These are phyloP conservation scores for Augochlora pura DNA, from an alignment of 1,140 invertebrate genomes.

Conservation along the genomic window DNA sequence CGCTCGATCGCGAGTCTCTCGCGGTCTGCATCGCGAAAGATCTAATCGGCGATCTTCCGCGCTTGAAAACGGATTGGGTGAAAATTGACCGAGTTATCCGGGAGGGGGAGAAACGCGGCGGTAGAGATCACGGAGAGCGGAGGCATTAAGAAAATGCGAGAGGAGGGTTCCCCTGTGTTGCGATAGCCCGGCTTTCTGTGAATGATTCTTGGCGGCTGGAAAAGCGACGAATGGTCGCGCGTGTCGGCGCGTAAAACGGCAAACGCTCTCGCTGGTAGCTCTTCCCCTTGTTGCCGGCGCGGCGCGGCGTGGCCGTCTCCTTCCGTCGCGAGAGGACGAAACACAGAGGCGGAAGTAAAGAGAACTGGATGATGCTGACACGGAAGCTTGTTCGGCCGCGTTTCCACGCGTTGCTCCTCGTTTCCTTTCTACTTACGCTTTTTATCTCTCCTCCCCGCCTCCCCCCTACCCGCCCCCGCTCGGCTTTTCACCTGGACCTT, in stretches of 20 bases:
- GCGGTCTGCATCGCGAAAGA: background rate
- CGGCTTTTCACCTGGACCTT: background rate
- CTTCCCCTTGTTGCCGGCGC: conserved; percentile 13
- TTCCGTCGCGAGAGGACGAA: conserved; percentile 27
- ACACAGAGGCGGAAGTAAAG: conserved; percentile 45
- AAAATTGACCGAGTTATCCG: too few species aligned
- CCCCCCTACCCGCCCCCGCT: too few species aligned
- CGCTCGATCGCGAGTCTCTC: background rate
- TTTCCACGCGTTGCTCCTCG: conserved; percentile 48
- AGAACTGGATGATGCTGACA: conserved; percentile 54
- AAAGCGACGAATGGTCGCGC: background rate
- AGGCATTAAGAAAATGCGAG: too few species aligned
- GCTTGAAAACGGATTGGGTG: too few species aligned
- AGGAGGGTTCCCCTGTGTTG: too few species aligned
- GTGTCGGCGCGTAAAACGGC: conserved; percentile 31
- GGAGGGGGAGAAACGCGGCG: too few species aligned
- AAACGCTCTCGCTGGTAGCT: conserved; percentile 3
- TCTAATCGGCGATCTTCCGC: too few species aligned
- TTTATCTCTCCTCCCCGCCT: conserved; percentile 6
- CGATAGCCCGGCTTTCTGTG: background rate
- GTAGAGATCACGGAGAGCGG: too few species aligned
- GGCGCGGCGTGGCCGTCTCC: conserved; percentile 41
- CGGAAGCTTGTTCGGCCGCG: conserved; percentile 45
- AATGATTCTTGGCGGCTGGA: background rate
- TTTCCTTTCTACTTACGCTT: conserved; percentile 27